Percentiles rank a stretch among this genome's conserved stretches.
These are phyloP conservation scores for Peribatodes rhomboidaria DNA, from an alignment of 2,888 invertebrate species.

Conservation along the genomic window DNA sequence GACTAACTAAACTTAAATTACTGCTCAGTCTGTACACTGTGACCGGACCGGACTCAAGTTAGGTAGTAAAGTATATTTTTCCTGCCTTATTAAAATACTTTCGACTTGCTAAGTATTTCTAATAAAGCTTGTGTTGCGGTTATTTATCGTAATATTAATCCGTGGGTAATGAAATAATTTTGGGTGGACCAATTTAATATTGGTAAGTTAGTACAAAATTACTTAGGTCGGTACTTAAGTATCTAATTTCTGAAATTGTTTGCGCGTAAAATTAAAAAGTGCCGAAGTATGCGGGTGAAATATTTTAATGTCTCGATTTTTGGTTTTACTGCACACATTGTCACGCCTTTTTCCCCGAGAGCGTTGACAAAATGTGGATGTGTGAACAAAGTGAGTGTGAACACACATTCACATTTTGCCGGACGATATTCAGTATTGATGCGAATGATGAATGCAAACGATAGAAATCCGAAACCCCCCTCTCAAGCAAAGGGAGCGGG, in stretches of 20 bases:
- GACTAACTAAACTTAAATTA: conserved; percentile 9
- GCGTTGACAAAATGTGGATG: too few species aligned
- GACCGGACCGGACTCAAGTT: conserved; percentile 4
- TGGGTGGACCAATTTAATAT: conserved; percentile 5
- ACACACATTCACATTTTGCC: too few species aligned
- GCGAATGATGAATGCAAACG: too few species aligned
- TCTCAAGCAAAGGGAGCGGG: too few species aligned
- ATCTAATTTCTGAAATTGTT: background rate
- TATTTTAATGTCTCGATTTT: too few species aligned
- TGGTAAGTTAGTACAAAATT: background rate
- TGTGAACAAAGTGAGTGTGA: too few species aligned
- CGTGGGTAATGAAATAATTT: conserved; percentile 13
- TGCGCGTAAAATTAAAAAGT: background rate
- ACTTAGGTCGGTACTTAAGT: too few species aligned
- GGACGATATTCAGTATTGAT: too few species aligned
- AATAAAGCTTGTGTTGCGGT: conserved; percentile 13
- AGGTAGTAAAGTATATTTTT: conserved; percentile 31
- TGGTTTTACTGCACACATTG: too few species aligned
- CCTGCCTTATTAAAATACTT: conserved; percentile 36
- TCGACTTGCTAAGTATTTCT: conserved; percentile 29
- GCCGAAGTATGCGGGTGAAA: too few species aligned
- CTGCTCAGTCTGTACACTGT: conserved; percentile 6
- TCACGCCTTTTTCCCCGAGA: too few species aligned
- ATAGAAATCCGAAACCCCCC: too few species aligned
- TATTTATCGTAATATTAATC: conserved; percentile 25